Conservation (phyloP, 2,113 vertebrate genomes). For the Rissa tridactyla region DNA sequence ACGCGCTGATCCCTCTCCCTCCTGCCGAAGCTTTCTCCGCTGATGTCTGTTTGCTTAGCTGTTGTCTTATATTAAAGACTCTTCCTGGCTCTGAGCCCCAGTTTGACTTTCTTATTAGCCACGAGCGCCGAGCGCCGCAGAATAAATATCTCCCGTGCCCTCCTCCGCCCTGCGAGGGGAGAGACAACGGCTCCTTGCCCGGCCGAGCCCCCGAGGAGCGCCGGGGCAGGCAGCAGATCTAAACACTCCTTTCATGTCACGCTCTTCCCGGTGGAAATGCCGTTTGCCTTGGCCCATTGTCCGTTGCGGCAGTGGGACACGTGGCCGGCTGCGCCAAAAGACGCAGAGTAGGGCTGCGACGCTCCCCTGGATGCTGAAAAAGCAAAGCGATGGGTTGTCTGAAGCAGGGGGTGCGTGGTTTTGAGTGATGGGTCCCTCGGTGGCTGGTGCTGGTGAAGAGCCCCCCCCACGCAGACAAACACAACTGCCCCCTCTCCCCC, state of each 20-base stretch:
- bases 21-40: neutral
- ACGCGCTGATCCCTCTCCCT: neutral
- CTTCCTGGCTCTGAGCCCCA: neutral
- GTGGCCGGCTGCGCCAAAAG: fast-evolving
- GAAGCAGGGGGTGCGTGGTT: fast-evolving
- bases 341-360: neutral
- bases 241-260: neutral
- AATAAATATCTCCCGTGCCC: neutral
- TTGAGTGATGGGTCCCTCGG: neutral
- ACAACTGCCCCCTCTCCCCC: no score
- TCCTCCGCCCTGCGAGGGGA: neutral
- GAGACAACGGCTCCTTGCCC: neutral
- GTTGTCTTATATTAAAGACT: no score
- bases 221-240: neutral
- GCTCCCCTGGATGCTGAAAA: neutral
- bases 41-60: neutral
- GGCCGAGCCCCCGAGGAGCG: neutral
- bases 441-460: neutral
- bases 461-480: neutral
- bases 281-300: neutral
- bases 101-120: neutral
- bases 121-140: fast-evolving
- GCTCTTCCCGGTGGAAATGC: neutral
- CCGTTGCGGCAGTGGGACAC: fast-evolving
- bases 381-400: neutral